phyloP scores from a whole-genome alignment of 2,888 invertebrate genomes.

The Stictocephala bisonia region DNA sequence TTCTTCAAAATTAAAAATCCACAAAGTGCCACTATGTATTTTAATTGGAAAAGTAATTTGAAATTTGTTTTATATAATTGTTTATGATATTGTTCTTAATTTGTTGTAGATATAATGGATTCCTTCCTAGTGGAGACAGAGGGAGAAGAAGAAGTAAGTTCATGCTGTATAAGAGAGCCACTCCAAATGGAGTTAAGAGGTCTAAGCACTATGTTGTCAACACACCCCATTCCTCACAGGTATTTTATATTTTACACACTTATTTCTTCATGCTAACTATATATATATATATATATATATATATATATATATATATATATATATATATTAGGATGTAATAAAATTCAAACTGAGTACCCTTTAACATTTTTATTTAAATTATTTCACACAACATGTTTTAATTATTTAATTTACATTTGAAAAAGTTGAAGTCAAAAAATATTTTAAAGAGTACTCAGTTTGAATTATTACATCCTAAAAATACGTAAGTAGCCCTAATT shows the following conservation, averaged over 20 bases:
- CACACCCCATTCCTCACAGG: conserved; percentile 89
- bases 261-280: conserved; percentile 12
- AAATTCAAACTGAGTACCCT: not conserved
- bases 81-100: too few relatives aligned
- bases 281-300: not conserved
- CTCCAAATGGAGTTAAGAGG: conserved; percentile 92
- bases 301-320: not conserved
- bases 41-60: not conserved
- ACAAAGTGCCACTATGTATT: not conserved
- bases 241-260: conserved; percentile 55
- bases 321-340: not conserved
- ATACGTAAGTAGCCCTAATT: too few relatives aligned
- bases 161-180: conserved; percentile 84
- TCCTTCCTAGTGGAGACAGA: conserved; percentile 91
- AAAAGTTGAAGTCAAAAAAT: too few relatives aligned
- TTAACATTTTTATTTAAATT: too few relatives aligned
- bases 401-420: too few relatives aligned
- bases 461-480: too few relatives aligned
- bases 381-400: too few relatives aligned
- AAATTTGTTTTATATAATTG: conserved; percentile 18
- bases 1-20: too few relatives aligned
- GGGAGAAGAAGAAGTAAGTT: conserved; percentile 96
- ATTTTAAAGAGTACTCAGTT: too few relatives aligned
- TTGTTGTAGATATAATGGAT: conserved; percentile 88
- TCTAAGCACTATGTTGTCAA: conserved; percentile 96